Evolutionary conservation across 2,888 invertebrate genomes (phyloP), one percentile per base, ranked within the genome.

Genomic region (Aleiodes testaceus): DNA sequence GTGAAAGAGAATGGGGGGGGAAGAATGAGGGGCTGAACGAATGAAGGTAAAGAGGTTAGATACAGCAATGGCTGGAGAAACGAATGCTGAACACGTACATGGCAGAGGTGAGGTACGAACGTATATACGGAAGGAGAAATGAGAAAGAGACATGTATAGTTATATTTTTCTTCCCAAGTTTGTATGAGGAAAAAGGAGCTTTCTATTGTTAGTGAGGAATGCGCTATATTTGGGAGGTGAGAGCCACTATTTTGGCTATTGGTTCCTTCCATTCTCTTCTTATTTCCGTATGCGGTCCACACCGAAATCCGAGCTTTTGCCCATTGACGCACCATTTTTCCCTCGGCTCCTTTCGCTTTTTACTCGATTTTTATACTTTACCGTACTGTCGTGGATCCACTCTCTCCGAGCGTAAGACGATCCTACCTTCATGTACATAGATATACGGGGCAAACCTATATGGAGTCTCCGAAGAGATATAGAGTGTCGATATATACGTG

Each of bases 341-440:
- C 73, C 63, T 20, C 55, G 49, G 52, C 70, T 63, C 22, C 53
- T 9, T 16, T 18, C 7, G 20, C 49, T 71, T 26, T 50, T 69
- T 42, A 22, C 11, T 59, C 18, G 52, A 11, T 47, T 52, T 66
- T 36, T 68, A 30, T 22, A 59, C 26, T 22, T 50, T 65, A 22
- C 64, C 26, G 30, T 70, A 30, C 12, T 30, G 14, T 3, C 36
- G 36, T 14, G 18, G 6, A 4, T 50, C 20, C 36, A 5, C 22
- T 20, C 7, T 36, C 11, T 47, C n/a, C 18, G 5, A 36, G 42
- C 18, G 20, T 44, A 18, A 42, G 52, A 49, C 2, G 47, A 44
- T 18, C n/a, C 14, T 6, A 20, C 7, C 14, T 53, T 61, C 14
- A 36, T 42, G 18, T 44, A 20, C 6, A 70, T 47, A 2, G 6